Conservation (phyloP, 2,113 vertebrate species). For the Menidia beryllina region DNA sequence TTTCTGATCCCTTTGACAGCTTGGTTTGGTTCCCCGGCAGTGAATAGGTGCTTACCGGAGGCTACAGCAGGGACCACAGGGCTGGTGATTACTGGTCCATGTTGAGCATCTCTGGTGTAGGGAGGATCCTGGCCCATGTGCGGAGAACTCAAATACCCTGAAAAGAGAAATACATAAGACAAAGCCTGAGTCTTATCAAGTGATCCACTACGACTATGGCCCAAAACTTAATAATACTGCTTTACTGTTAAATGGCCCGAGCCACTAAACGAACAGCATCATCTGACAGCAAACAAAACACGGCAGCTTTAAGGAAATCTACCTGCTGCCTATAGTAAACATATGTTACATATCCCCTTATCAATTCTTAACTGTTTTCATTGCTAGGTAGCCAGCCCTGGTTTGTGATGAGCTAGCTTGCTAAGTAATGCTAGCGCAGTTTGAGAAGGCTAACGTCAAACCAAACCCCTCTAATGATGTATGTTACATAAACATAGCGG, state of each 20-base stretch:
- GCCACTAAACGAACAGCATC: background rate
- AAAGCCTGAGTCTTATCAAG: too few species aligned
- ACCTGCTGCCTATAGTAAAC: background rate
- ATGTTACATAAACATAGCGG: rapidly evolving
- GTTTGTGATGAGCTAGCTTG: conserved; percentile 9
- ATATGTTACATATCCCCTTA: background rate
- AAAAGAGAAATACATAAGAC: conserved; percentile 13
- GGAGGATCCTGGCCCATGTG: conserved; percentile 74
- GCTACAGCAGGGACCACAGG: conserved; percentile 65
- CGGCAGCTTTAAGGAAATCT: background rate
- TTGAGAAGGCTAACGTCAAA: conserved; percentile 19
- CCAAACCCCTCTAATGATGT: background rate
- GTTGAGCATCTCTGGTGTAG: conserved; percentile 70
- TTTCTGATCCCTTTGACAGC: background rate
- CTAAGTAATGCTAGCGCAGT: conserved; percentile 43
- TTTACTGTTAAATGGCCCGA: background rate
- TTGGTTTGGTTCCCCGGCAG: too few species aligned
- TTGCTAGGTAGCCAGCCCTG: background rate
- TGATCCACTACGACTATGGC: background rate
- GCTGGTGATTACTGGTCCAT: conserved; percentile 71
- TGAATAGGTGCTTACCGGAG: conserved; percentile 66
- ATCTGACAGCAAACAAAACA: background rate
- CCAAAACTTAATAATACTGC: background rate
- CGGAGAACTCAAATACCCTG: conserved; percentile 82
- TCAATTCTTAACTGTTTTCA: background rate